Percentiles rank a stretch among this genome's conserved stretches.
phyloP scores from a whole-genome alignment of 2,888 invertebrate species.

The Callyntrura guangdongensis region DNA sequence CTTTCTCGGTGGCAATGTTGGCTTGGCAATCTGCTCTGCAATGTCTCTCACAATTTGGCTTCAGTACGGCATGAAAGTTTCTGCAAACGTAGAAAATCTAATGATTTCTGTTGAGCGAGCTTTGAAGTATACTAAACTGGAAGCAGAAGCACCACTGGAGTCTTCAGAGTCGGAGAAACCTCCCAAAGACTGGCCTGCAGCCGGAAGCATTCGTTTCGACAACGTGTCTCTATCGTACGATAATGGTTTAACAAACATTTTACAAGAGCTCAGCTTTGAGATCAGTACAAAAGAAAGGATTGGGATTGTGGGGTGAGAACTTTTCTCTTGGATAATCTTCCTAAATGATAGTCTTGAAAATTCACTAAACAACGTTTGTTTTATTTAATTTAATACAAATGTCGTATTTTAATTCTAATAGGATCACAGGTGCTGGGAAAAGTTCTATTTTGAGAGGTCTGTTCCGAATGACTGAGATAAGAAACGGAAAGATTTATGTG shows the following conservation, averaged over 20 bases:
- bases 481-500: conserved; percentile 87
- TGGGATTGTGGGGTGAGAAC: conserved; percentile 86
- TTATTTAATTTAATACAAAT: too few species aligned
- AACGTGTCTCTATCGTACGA: conserved; percentile 87
- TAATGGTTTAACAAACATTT: conserved; percentile 86
- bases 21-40: conserved; percentile 80
- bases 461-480: conserved; percentile 88
- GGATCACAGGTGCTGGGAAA: conserved; percentile 87
- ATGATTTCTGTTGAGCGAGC: conserved; percentile 92
- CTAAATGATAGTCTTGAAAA: too few species aligned
- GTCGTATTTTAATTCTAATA: too few species aligned
- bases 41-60: conserved; percentile 92
- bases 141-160: conserved; percentile 90
- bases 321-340: too few species aligned
- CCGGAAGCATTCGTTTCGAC: conserved; percentile 86
- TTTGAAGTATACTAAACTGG: conserved; percentile 91
- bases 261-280: conserved; percentile 87
- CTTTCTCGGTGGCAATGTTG: conserved; percentile 78
- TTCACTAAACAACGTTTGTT: too few species aligned
- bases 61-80: conserved; percentile 92
- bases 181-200: conserved; percentile 30
- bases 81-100: conserved; percentile 89
- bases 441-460: conserved; percentile 88
- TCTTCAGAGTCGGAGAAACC: conserved; percentile 85
- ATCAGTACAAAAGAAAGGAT: conserved; percentile 88